These are phyloP conservation scores for Trichonephila clavipes DNA, from an alignment of 1,140 invertebrate genomes.

Conservation along the genomic window DNA sequence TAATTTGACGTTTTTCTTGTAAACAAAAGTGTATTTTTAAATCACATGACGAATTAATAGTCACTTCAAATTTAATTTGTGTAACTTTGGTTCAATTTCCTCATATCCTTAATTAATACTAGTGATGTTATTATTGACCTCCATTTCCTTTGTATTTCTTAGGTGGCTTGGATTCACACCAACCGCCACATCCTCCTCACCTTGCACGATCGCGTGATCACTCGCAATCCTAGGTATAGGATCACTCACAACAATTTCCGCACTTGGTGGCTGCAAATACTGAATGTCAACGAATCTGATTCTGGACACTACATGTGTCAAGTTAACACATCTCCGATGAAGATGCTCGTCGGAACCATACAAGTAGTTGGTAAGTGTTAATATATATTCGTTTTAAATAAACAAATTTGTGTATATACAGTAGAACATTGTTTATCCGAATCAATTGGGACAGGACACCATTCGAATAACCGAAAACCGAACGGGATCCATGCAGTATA, in stretches of 20 bases:
- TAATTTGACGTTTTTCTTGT: too few relatives aligned
- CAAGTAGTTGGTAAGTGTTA: constrained; percentile 89
- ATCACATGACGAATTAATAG: too few relatives aligned
- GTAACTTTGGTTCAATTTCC: too few relatives aligned
- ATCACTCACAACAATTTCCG: constrained; percentile 93
- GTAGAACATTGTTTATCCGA: too few relatives aligned
- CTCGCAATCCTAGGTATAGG: constrained; percentile 88
- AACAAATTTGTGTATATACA: too few relatives aligned
- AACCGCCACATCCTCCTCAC: constrained; percentile 95
- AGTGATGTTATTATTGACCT: neutral
- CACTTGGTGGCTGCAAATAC: constrained; percentile 95
- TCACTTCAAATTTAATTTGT: too few relatives aligned
- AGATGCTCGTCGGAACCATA: constrained; percentile 92
- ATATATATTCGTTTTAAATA: neutral
- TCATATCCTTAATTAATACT: too few relatives aligned
- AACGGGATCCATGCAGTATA: too few relatives aligned
- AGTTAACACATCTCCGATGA: constrained; percentile 92
- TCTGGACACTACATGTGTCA: constrained; percentile 90
- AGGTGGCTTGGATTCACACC: constrained; percentile 94
- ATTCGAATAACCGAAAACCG: too few relatives aligned
- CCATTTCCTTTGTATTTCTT: neutral
- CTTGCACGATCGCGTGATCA: constrained; percentile 92
- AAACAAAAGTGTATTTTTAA: too few relatives aligned
- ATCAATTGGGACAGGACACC: too few relatives aligned
- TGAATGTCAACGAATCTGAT: constrained; percentile 93